Evolutionary conservation across 2,113 vertebrate species (phyloP).

Genomic region (Vimba vimba): DNA sequence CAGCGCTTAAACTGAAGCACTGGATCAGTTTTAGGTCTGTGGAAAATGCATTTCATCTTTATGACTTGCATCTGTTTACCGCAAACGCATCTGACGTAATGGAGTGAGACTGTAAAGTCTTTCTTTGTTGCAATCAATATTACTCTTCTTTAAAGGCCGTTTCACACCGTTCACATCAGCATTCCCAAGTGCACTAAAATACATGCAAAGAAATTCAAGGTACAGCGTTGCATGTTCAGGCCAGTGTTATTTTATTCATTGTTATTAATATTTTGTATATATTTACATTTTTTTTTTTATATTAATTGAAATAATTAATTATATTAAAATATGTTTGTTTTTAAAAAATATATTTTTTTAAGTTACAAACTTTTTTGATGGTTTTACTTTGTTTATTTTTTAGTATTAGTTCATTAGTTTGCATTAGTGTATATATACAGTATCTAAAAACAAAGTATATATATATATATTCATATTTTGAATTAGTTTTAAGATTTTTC

Average conservation of each 20-base stretch:
- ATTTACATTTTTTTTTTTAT: neutral
- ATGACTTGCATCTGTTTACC: neutral
- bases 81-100: neutral
- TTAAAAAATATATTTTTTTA: too few species aligned
- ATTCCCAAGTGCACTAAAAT: neutral
- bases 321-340: too few species aligned
- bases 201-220: neutral
- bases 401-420: neutral
- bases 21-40: neutral
- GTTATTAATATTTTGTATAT: neutral
- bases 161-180: too few species aligned
- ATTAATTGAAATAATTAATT: too few species aligned
- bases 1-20: neutral
- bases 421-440: too few species aligned
- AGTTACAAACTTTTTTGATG: too few species aligned
- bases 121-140: constrained; percentile 3
- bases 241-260: neutral
- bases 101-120: constrained; percentile 9
- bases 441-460: too few species aligned
- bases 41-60: neutral
- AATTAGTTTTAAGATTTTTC: neutral
- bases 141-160: neutral
- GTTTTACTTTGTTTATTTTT: too few species aligned
- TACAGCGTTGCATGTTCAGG: neutral
- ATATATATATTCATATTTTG: neutral